Evolutionary conservation across 2,113 vertebrate genomes (phyloP).

Genomic region (Periophthalmodon schlosseri): DNA sequence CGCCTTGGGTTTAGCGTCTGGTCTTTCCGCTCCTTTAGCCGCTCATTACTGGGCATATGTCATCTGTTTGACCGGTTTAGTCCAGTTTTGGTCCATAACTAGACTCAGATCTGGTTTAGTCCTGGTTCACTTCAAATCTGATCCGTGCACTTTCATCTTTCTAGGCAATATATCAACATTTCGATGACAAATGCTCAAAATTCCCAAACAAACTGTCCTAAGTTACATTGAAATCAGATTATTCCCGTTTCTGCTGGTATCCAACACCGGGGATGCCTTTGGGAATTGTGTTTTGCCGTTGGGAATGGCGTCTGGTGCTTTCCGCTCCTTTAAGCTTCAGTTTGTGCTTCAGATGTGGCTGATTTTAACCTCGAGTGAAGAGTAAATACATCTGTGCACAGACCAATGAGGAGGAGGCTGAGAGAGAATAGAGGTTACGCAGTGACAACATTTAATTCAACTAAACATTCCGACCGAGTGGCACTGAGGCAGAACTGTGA

Average conservation of each 20-base stretch:
- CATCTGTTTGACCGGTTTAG: background rate
- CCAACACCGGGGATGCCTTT: background rate
- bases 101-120: no score
- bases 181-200: no score
- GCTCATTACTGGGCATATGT: background rate
- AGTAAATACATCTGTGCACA: background rate
- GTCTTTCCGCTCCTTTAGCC: background rate
- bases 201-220: no score
- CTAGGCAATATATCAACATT: no score
- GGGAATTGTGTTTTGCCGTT: background rate
- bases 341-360: background rate
- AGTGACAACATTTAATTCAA: no score
- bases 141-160: no score
- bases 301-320: background rate
- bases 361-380: background rate
- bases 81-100: background rate
- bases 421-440: background rate
- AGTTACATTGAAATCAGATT: no score
- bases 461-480: no score
- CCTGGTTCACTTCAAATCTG: no score
- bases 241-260: background rate
- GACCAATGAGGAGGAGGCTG: background rate
- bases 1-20: background rate
- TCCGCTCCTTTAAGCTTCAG: constrained; percentile 2
- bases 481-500: no score